Conservation (phyloP, 2,888 invertebrate species). For the Stictocephala bisonia region DNA sequence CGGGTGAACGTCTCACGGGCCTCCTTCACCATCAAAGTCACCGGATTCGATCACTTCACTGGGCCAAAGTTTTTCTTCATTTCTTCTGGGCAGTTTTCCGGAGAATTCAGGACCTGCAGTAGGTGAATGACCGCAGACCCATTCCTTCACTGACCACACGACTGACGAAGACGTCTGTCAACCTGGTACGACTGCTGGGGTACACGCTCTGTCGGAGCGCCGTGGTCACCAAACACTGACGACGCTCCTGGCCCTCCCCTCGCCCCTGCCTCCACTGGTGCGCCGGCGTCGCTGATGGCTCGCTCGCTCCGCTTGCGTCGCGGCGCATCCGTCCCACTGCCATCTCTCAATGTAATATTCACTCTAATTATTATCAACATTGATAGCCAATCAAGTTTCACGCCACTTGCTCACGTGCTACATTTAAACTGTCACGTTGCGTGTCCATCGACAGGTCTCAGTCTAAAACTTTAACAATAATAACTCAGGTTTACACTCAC, state of each 20-base stretch:
- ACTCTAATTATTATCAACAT: constrained; percentile 28
- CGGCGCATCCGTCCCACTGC: neutral
- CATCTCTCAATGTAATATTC: constrained; percentile 16
- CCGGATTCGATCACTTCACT: neutral
- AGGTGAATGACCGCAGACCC: too few species aligned
- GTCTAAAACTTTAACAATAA: too few species aligned
- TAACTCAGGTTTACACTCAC: too few species aligned
- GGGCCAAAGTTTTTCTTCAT: too few species aligned
- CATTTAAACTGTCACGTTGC: too few species aligned
- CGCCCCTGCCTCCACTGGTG: neutral
- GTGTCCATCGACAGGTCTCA: too few species aligned
- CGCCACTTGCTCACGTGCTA: neutral
- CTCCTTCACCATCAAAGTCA: constrained; percentile 21
- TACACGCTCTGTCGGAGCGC: neutral
- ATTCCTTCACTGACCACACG: too few species aligned
- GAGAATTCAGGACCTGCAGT: too few species aligned
- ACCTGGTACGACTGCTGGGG: constrained; percentile 10
- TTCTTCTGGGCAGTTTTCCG: too few species aligned
- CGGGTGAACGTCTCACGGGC: constrained; percentile 12
- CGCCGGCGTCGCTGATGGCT: neutral
- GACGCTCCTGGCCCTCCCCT: constrained; percentile 3
- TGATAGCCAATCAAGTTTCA: constrained; percentile 17
- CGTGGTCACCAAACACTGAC: constrained; percentile 14
- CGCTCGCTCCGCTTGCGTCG: neutral
- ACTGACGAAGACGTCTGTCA: constrained; percentile 24